Percentiles rank a stretch among this genome's conserved stretches.
These are phyloP conservation scores for Sicus ferrugineus DNA, from an alignment of 2,888 invertebrate genomes.

Conservation along the genomic window DNA sequence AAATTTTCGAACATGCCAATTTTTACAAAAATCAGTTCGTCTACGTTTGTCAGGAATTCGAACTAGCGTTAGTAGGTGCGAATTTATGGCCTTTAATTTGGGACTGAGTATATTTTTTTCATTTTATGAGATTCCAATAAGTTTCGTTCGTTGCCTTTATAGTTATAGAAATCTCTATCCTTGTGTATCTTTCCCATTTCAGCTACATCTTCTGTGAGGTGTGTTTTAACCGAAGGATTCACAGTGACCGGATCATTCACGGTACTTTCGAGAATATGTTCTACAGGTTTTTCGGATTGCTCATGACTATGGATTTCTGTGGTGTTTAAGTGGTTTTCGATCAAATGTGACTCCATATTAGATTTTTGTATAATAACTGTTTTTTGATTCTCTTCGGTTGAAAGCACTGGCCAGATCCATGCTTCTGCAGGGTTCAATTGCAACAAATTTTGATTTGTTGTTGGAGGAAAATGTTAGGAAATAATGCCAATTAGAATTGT, in stretches of 20 bases:
- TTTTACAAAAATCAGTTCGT: too few species aligned
- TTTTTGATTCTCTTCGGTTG: conserved; percentile 5
- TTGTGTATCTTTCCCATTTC: neutral
- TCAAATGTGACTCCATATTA: neutral
- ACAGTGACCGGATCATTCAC: conserved; percentile 29
- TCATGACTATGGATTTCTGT: neutral
- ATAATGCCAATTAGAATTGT: conserved; percentile 23
- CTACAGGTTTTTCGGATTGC: conserved; percentile 16
- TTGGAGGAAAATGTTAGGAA: conserved; percentile 29
- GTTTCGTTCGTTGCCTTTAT: neutral
- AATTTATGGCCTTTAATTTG: too few species aligned
- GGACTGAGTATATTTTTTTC: too few species aligned
- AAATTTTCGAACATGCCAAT: too few species aligned
- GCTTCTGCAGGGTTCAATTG: conserved; percentile 31
- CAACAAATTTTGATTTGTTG: neutral
- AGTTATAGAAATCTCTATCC: neutral
- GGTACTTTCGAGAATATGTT: conserved; percentile 41
- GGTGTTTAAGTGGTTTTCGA: too few species aligned
- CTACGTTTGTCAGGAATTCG: too few species aligned
- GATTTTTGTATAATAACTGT: neutral
- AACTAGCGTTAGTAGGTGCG: too few species aligned
- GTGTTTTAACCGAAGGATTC: neutral
- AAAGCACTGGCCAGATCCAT: conserved; percentile 34
- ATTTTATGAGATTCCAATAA: too few species aligned
- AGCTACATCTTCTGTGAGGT: neutral